These are phyloP conservation scores for Spea bombifrons DNA, from an alignment of 2,113 vertebrate species.

Conservation along the genomic window DNA sequence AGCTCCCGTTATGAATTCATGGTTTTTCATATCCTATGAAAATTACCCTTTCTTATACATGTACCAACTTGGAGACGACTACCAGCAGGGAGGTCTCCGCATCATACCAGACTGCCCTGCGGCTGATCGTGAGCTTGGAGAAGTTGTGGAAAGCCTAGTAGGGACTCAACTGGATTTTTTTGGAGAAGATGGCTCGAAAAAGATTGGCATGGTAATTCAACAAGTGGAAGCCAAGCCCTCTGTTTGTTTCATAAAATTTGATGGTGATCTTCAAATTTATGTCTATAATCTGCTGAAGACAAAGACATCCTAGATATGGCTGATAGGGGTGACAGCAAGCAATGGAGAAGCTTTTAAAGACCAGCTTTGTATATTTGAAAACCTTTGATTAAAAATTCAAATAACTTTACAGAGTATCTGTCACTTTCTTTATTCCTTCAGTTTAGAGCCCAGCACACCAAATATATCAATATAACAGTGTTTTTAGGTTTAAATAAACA, in stretches of 20 bases:
- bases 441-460: too few species aligned
- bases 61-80: slow-evolving; percentile 96
- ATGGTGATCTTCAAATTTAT: slow-evolving; percentile 98
- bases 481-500: too few species aligned
- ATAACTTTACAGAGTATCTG: too few species aligned
- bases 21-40: slow-evolving; percentile 98
- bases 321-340: slow-evolving; percentile 49
- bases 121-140: slow-evolving; percentile 90
- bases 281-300: slow-evolving; percentile 98
- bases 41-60: slow-evolving; percentile 97
- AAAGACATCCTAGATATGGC: slow-evolving; percentile 75
- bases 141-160: slow-evolving; percentile 97
- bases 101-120: slow-evolving; percentile 94
- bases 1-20: slow-evolving; percentile 94
- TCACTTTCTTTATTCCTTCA: too few species aligned
- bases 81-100: slow-evolving; percentile 94
- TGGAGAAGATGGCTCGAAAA: slow-evolving; percentile 95
- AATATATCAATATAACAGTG: too few species aligned
- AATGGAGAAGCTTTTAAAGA: slow-evolving; percentile 1
- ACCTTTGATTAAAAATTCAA: slow-evolving; percentile 47
- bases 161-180: slow-evolving; percentile 98
- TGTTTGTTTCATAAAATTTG: slow-evolving; percentile 98
- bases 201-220: slow-evolving; percentile 98
- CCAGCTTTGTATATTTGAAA: slow-evolving; percentile 18
- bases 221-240: slow-evolving; percentile 98